Evolutionary conservation across 2,888 invertebrate genomes (phyloP).

Genomic region (Lepidocyrtinus sp.): DNA sequence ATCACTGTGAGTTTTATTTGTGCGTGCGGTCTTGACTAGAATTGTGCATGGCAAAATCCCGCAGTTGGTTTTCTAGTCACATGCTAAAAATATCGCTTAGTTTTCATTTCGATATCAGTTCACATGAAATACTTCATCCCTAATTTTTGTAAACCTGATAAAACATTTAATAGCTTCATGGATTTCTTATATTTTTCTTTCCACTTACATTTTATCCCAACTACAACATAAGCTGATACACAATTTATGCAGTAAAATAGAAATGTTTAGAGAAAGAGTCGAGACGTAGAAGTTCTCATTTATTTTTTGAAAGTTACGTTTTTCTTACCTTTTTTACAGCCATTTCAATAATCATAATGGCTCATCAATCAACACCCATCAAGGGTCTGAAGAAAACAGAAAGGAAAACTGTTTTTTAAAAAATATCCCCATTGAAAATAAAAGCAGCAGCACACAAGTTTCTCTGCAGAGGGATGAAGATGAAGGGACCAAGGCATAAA

Average conservation of each 20-base stretch:
- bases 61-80: no score
- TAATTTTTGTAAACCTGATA: conserved; percentile 12
- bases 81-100: no score
- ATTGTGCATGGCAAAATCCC: conserved; percentile 1
- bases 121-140: background rate
- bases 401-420: conserved; percentile 19
- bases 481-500: conserved; percentile 11
- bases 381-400: background rate
- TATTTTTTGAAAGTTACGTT: background rate
- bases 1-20: conserved; percentile 6
- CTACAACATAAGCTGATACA: no score
- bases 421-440: conserved; percentile 19
- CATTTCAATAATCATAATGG: conserved; percentile 60
- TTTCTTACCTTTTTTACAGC: conserved; percentile 1
- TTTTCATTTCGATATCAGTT: background rate
- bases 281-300: no score
- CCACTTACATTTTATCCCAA: no score
- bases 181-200: background rate
- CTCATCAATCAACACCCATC: conserved; percentile 62
- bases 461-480: conserved; percentile 6
- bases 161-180: conserved; percentile 12
- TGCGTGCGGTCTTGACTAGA: conserved; percentile 10
- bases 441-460: conserved; percentile 8
- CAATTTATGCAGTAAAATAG: no score
- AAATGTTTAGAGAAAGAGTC: no score